A percentile compares a stretch with the other conserved stretches of the same genome.
Conservation (phyloP, 2,797 vertebrate species). For the Saxicola maurus region DNA sequence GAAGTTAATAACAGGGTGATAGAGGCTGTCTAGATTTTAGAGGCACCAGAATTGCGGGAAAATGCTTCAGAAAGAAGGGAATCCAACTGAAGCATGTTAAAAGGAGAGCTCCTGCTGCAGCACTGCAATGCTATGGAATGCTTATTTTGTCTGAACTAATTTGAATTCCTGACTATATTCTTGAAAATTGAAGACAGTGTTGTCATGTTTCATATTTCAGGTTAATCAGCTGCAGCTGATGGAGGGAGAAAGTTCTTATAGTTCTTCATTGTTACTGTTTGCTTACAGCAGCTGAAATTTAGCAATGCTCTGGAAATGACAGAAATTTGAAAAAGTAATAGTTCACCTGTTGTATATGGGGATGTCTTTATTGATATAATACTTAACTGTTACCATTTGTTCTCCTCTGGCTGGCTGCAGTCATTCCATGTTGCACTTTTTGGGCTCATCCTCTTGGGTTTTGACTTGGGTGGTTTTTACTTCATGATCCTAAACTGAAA, state of each 20-base stretch:
- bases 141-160: background rate
- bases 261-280: background rate
- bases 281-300: background rate
- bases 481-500: background rate
- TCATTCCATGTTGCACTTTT: background rate
- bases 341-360: background rate
- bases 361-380: background rate
- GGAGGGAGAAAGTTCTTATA: background rate
- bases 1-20: background rate
- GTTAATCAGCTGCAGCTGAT: background rate
- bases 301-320: background rate
- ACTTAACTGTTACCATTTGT: background rate
- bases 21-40: background rate
- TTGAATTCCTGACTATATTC: background rate
- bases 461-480: background rate
- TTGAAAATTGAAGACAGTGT: background rate
- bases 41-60: background rate
- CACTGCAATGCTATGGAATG: background rate
- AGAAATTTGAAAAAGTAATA: background rate
- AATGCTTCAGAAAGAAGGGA: background rate
- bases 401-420: fast-evolving
- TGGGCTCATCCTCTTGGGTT: background rate
- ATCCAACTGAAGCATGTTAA: background rate
- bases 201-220: background rate
- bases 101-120: background rate